Evolutionary conservation across 2,888 invertebrate genomes (phyloP), one percentile per base, ranked within the genome.

Genomic region (Epistrophe grossulariae): DNA sequence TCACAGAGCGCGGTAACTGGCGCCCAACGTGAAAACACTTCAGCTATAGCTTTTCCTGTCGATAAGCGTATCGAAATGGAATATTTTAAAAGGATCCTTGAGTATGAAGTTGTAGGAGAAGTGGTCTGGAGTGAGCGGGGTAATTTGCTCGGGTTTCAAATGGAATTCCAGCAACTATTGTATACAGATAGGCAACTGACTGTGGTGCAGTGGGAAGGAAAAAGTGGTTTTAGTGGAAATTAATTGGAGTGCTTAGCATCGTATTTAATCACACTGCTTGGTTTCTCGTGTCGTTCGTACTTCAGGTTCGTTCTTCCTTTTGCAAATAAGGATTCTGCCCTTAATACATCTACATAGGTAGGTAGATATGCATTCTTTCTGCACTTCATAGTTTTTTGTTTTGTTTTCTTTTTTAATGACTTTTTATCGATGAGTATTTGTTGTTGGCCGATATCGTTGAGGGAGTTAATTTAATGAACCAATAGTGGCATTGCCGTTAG

Each of bases 181-280:
- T 11, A 19, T 38, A 45, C n/a, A 73, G 38, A 77, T 52, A 48
- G 50, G 45, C 48, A 31, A 73, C 68, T 55, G 78, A 45, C 24
- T 57, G 48, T 43, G 35, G 28, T 40, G 40, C 38, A 28, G 55
- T 70, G 38, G 73, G 60, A 31, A 24, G 68, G 77, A 55, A 72
- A 80, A 85, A 85, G 85, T 82, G 78, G 73, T 85, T 85, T 85
- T 74, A 81, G 45, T 81, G 70, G 64, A 74, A 85, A 85, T 85
- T 85, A 85, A 81, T 85, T 85, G 85, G 62, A 82, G 82, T 82
- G 82, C 85, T 85, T 85, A 82, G 81, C 77, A 74, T 72, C 64
- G 84, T 77, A 84, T 84, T 80, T 84, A 80, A 80, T 84, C 84
- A 80, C 80, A 31, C 68, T 77, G 80, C 45, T 77, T 77, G 64